phyloP scores from a whole-genome alignment of 2,113 vertebrate genomes.

The Montifringilla adamsi region DNA sequence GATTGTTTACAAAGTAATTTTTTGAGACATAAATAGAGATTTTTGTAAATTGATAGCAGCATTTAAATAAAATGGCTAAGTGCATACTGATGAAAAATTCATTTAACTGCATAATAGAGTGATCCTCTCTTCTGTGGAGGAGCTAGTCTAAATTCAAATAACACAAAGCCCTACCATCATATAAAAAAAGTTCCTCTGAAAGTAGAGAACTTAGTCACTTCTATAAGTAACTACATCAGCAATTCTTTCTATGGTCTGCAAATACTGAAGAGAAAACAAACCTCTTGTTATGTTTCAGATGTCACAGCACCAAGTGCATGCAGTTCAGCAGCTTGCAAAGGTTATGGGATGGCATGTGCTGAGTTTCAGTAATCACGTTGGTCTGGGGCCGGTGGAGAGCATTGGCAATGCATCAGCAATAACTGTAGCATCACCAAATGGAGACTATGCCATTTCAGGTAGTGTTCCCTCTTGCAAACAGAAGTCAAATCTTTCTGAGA shows the following conservation, averaged over 20 bases:
- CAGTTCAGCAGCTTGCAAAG: slow-evolving; percentile 96
- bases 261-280: not conserved
- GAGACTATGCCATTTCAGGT: slow-evolving; percentile 95
- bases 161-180: not conserved
- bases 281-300: slow-evolving; percentile 76
- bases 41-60: not conserved
- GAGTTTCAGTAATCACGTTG: slow-evolving; percentile 95
- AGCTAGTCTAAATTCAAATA: not conserved
- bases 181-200: not conserved
- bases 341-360: slow-evolving; percentile 99
- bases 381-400: slow-evolving; percentile 91
- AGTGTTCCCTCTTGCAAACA: not conserved
- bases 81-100: not conserved
- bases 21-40: not conserved
- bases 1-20: not conserved
- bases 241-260: not conserved
- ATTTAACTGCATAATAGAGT: not conserved
- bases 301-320: slow-evolving; percentile 98
- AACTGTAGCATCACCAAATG: slow-evolving; percentile 90
- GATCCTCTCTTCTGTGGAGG: not conserved
- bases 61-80: not conserved
- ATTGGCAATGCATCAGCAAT: slow-evolving; percentile 95
- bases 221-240: not conserved
- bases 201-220: not conserved
- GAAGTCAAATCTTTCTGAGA: not conserved